Evolutionary conservation across 2,797 vertebrate species (phyloP).

Genomic region (Knipowitschia caucasica): DNA sequence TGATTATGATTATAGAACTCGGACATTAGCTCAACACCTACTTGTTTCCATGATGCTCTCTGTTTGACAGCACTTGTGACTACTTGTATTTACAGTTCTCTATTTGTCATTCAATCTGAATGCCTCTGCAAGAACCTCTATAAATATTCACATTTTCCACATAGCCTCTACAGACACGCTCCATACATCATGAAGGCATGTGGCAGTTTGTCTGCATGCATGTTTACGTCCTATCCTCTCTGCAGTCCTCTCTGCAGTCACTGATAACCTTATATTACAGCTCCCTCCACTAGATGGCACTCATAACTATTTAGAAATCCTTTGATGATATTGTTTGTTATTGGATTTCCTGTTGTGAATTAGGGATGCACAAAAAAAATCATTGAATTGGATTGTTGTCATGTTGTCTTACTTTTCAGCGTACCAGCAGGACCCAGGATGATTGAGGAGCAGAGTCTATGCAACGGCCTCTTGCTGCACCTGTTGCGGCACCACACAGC

Average conservation of each 20-base stretch:
- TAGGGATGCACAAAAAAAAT: too few species aligned
- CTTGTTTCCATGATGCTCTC: not conserved
- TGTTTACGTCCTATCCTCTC: not conserved
- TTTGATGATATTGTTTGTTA: too few species aligned
- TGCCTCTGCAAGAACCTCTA: constrained; percentile 31
- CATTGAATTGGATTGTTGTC: too few species aligned
- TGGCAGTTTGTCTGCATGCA: constrained; percentile 9
- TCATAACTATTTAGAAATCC: not conserved
- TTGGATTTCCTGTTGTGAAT: too few species aligned
- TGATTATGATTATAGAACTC: too few species aligned
- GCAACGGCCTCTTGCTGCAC: constrained; percentile 71
- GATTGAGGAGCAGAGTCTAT: constrained; percentile 74
- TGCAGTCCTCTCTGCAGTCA: not conserved
- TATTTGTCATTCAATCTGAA: constrained; percentile 28
- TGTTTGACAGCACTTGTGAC: constrained; percentile 4
- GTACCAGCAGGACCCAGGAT: constrained; percentile 61
- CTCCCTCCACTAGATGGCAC: constrained; percentile 55
- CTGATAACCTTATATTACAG: not conserved
- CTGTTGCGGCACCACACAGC: constrained; percentile 57
- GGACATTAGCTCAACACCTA: constrained; percentile 17
- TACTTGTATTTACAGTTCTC: not conserved
- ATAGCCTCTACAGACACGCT: constrained; percentile 14
- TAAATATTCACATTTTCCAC: constrained; percentile 35
- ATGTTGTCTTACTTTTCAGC: constrained; percentile 31
- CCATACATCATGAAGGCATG: not conserved